These are phyloP conservation scores for Lethenteron reissneri DNA, from an alignment of 2,113 vertebrate genomes.

Conservation along the genomic window DNA sequence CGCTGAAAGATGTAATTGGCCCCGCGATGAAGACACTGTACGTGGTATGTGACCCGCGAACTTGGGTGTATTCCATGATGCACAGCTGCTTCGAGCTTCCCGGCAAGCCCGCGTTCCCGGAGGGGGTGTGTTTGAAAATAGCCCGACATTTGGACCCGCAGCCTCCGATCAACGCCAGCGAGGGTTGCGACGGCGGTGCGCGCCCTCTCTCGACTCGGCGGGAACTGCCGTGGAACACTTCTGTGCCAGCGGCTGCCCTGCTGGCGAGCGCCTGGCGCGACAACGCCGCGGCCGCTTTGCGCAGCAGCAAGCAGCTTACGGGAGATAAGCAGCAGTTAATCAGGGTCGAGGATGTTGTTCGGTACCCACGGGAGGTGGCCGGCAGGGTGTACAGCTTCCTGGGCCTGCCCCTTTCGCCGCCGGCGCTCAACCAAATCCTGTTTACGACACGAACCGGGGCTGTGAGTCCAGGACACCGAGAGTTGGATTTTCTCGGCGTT, in stretches of 20 bases:
- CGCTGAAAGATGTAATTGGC: slow-evolving; percentile 59
- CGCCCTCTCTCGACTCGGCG: slow-evolving; percentile 48
- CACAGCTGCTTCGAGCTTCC: slow-evolving; percentile 57
- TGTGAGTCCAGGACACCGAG: too few relatives aligned
- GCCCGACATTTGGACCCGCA: slow-evolving; percentile 36
- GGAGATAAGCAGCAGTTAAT: slow-evolving; percentile 37
- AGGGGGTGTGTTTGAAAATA: slow-evolving; percentile 36
- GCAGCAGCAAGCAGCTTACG: slow-evolving; percentile 34
- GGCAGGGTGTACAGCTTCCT: slow-evolving; percentile 59
- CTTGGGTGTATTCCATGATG: slow-evolving; percentile 68
- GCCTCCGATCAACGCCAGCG: slow-evolving; percentile 32
- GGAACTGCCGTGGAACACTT: slow-evolving; percentile 33
- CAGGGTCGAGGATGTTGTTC: slow-evolving; percentile 73
- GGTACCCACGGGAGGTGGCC: slow-evolving; percentile 43
- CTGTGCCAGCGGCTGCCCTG: slow-evolving; percentile 33
- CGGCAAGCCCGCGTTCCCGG: slow-evolving; percentile 27
- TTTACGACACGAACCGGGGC: slow-evolving; percentile 36
- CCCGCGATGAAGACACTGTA: slow-evolving; percentile 45
- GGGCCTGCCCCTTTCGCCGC: slow-evolving; percentile 60
- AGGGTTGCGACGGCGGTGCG: slow-evolving; percentile 28
- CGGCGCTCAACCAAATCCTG: slow-evolving; percentile 71
- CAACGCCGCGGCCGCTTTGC: slow-evolving; percentile 48
- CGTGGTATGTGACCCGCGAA: slow-evolving; percentile 63
- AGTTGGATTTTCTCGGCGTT: too few relatives aligned
- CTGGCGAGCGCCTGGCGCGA: slow-evolving; percentile 70